Evolutionary conservation across 2,113 vertebrate species (phyloP), one percentile per base, ranked within the genome.

Genomic region (Sinocyclocheilus grahami): DNA sequence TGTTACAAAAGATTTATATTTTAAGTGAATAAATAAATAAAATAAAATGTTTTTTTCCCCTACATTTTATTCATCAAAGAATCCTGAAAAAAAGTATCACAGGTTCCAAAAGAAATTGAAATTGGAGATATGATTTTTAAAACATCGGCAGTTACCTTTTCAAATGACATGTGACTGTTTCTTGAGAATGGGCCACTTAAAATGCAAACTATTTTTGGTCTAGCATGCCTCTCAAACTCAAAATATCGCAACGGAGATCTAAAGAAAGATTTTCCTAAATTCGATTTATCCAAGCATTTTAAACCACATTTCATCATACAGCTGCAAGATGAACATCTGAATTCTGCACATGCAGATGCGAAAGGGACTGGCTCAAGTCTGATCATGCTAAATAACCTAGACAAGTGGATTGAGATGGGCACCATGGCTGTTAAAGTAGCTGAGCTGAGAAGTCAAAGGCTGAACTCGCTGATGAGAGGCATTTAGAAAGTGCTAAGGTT

Each of bases 251-350:
- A 77, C 24, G 13, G 8, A 65, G 37, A 69, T 65, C 37, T 3
- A 69, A 48, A 30, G 42, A n/a, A 48, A 82, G 46, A 10, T 78
- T 55, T 24, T 46, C 11, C 37, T 24, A 30, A 78, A 78, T 78
- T 48, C 6, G 11, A 53, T 82, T 53, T 69, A 51, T 67, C 80
- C 63, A 69, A 82, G 48, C 60, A 46, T 42, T 65, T 39, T 30
- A 0, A 67, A 55, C 46, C 74, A n/a, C 74, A 24, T 63, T 46
- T 81, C 13, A 46, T 22, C 78, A 14, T 13, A 51, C 14, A 51
- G 60, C 20, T 67, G 13, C 51, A 20, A 51, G 22, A 48, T 46
- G 51, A 16, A 4, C 8, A 9, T 82, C 16, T 16, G 62, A 82
- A 62, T 46, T 82, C 58, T 24, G 11, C 58, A 82, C 60, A 48